These are phyloP conservation scores for Caenorhabditis drosophilae DNA, from an alignment of 2,888 invertebrate species.

Conservation along the genomic window DNA sequence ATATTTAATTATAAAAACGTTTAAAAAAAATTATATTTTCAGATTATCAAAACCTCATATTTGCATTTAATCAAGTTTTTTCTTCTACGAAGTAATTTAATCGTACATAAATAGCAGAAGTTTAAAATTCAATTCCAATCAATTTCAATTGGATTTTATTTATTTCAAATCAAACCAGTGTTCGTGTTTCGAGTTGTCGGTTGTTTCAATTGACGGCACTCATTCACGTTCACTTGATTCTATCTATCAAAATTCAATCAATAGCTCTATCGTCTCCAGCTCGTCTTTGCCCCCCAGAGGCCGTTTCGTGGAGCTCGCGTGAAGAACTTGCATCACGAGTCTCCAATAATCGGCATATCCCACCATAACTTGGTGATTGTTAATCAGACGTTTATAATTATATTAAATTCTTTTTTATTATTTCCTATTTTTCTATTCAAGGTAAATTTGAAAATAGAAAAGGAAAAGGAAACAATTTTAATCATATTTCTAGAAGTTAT, in stretches of 20 bases:
- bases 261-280: conserved; percentile 16
- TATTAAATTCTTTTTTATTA: background rate
- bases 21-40: background rate
- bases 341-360: conserved; percentile 40
- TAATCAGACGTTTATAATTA: background rate
- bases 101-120: too few species aligned
- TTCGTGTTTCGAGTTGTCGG: conserved; percentile 15
- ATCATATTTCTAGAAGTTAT: background rate
- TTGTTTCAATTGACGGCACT: too few species aligned
- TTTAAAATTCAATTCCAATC: too few species aligned
- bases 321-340: conserved; percentile 44
- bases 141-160: too few species aligned
- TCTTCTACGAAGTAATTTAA: too few species aligned
- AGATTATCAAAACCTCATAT: too few species aligned
- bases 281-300: conserved; percentile 37
- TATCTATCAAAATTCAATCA: conserved; percentile 20
- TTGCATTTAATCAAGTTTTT: too few species aligned
- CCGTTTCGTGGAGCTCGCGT: conserved; percentile 38
- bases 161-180: conserved; percentile 2
- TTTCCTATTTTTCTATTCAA: background rate
- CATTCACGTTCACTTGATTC: conserved; percentile 9
- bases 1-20: too few species aligned
- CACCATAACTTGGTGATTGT: conserved; percentile 33
- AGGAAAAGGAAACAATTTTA: background rate
- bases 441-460: background rate